phyloP scores from a whole-genome alignment of 2,888 invertebrate species.

The Oscheius sp. region DNA sequence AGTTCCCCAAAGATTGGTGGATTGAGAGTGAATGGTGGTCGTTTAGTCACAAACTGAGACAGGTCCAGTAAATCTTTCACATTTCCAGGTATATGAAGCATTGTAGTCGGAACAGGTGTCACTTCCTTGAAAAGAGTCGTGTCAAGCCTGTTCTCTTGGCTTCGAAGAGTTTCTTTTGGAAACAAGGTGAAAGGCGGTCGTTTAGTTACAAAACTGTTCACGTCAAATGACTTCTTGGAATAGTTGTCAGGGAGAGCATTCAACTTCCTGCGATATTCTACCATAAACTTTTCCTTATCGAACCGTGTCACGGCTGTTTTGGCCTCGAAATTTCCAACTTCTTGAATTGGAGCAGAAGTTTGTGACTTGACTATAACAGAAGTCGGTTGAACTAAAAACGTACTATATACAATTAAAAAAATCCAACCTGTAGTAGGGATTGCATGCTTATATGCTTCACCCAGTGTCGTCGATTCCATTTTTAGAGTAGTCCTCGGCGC shows the following conservation, averaged over 20 bases:
- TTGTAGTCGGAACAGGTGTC: constrained; percentile 16
- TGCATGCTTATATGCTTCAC: neutral
- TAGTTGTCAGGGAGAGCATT: constrained; percentile 30
- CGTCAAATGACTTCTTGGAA: neutral
- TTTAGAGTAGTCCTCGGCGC: neutral
- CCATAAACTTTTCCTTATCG: constrained; percentile 52
- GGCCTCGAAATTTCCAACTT: constrained; percentile 14
- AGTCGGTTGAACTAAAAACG: neutral
- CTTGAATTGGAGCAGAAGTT: neutral
- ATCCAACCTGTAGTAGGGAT: neutral
- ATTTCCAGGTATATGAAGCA: neutral
- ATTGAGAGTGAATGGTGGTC: constrained; percentile 10
- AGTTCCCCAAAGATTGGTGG: constrained; percentile 28
- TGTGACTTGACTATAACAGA: neutral
- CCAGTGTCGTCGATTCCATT: neutral
- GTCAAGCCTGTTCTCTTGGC: neutral
- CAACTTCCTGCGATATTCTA: constrained; percentile 40
- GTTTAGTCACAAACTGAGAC: constrained; percentile 26
- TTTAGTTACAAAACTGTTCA: neutral
- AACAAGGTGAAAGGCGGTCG: constrained; percentile 17
- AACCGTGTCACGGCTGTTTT: constrained; percentile 48
- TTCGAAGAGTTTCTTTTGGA: neutral
- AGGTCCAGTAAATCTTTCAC: constrained; percentile 19
- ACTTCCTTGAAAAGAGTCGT: constrained; percentile 29
- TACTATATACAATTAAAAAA: neutral